A percentile compares a stretch with the other conserved stretches of the same genome.
Evolutionary conservation across 2,113 vertebrate species (phyloP).

Genomic region (Macaca nemestrina): DNA sequence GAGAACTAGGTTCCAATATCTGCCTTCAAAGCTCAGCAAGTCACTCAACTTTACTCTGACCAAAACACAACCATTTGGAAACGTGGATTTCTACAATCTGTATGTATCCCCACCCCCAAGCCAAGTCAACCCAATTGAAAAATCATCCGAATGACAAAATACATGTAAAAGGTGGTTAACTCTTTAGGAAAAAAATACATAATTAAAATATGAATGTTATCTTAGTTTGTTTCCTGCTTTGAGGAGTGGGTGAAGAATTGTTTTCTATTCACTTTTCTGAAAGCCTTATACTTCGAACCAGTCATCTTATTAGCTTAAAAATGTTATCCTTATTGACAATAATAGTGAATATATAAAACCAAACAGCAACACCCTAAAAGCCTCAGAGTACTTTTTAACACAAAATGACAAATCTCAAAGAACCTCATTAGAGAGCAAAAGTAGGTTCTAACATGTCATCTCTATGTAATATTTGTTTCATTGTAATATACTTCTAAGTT

Average conservation of each 20-base stretch:
- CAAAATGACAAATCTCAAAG: constrained; percentile 28
- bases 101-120: background rate
- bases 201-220: background rate
- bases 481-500: background rate
- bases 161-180: background rate
- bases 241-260: background rate
- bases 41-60: background rate
- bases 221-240: background rate
- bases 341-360: background rate
- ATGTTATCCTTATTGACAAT: background rate
- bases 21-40: background rate
- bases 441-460: background rate
- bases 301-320: background rate
- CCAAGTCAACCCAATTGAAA: background rate
- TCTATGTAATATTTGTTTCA: background rate
- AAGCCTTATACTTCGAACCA: background rate
- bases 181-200: background rate
- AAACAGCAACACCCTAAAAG: background rate
- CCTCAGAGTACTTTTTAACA: constrained; percentile 22
- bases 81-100: background rate
- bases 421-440: background rate
- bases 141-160: constrained; percentile 14
- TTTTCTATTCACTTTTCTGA: background rate
- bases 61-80: background rate
- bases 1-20: background rate